Conservation (phyloP, 2,113 vertebrate species). For the Nipponia nippon region DNA sequence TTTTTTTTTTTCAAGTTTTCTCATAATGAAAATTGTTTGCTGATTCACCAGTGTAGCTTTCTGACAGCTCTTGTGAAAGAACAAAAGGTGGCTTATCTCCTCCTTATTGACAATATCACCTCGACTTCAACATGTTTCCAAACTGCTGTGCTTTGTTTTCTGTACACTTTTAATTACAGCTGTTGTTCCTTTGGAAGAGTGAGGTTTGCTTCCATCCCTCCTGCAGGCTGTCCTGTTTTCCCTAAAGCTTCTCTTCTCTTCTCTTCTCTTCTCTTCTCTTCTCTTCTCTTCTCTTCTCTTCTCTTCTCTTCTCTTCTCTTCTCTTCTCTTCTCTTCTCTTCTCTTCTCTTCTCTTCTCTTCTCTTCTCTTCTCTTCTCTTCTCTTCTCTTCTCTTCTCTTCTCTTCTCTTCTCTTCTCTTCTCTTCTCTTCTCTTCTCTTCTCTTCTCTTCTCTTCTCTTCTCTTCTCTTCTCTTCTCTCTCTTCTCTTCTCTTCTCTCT, state of each 20-base stretch:
- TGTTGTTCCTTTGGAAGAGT: not conserved
- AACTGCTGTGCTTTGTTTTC: not conserved
- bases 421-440: not conserved
- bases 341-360: not conserved
- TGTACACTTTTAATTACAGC: not conserved
- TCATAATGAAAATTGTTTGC: not conserved
- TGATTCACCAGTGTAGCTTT: not conserved
- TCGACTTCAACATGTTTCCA: not conserved
- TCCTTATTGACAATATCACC: not conserved
- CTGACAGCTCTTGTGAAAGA: not conserved
- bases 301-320: too few relatives aligned
- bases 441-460: too few relatives aligned
- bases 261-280: not conserved
- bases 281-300: too few relatives aligned
- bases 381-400: not conserved
- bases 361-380: too few relatives aligned
- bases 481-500: too few relatives aligned
- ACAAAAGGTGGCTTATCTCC: not conserved
- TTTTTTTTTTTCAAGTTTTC: not conserved
- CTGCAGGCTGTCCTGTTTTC: not conserved
- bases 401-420: not conserved
- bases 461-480: too few relatives aligned
- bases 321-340: too few relatives aligned
- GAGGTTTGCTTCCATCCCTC: not conserved
- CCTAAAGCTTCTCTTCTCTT: not conserved